Evolutionary conservation across 2,113 vertebrate genomes (phyloP), one percentile per base, ranked within the genome.

Genomic region (Gopherus flavomarginatus): DNA sequence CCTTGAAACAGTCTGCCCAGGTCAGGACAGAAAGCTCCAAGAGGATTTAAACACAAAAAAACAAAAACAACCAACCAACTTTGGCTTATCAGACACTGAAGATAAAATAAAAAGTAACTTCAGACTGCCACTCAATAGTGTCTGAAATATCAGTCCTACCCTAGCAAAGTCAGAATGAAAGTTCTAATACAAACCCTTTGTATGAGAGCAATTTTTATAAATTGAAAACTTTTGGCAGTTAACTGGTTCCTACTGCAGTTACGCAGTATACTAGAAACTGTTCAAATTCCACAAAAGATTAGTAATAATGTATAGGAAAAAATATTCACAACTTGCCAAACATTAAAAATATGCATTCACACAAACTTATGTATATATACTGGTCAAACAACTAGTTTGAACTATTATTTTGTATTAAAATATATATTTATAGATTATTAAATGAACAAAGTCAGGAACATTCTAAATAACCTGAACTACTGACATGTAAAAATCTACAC

Each of bases 291-390:
- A 95, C 59, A 96, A 82, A 85, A 97, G 72, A 92, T 84, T 89
- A 97, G 94, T 89, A 84, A 59, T 87, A 95, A 86, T 72, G 19
- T 88, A 95, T 38, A 62, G 89, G 93, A 87, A 94, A 85, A 57
- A 81, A 11, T 38, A 1, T 89, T 96, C 77, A 83, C 81, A 96
- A 97, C 24, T 89, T 97, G 83, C 44, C 42, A 97, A 97, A 93
- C 72, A 94, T 95, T 93, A 92, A 87, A 97, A 96, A 85, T 84
- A 86, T n/a, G 42, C 82, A 97, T 83, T 88, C 92, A 95, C 83
- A 94, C 88, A 94, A 90, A 75, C n/a, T 24, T 42, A 75, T 81
- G 44, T 85, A 69, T 81, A 91, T 86, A 93, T 93, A 93, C 89
- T 93, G 90, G 42, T 24, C 57, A 93, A 85, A 83, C 53, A 95